phyloP scores from a whole-genome alignment of 2,888 invertebrate species.

The Atethmia centrago region DNA sequence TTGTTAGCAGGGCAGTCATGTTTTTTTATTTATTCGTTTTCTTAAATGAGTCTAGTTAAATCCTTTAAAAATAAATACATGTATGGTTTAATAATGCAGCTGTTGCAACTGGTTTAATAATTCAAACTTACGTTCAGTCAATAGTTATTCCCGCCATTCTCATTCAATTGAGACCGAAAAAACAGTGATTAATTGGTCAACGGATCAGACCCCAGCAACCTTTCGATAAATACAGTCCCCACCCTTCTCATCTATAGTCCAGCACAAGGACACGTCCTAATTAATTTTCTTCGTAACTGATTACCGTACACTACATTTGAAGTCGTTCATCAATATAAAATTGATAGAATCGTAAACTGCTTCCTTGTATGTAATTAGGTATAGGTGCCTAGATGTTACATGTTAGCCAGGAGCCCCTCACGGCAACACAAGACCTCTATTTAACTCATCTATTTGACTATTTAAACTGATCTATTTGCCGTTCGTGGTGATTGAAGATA shows the following conservation, averaged over 20 bases:
- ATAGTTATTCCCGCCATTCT: background rate
- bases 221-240: constrained; percentile 35
- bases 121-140: background rate
- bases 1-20: no score
- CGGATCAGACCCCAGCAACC: constrained; percentile 24
- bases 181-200: constrained; percentile 44
- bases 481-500: background rate
- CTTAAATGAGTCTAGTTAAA: background rate
- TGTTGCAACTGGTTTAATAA: no score
- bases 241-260: constrained; percentile 32
- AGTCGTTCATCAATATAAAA: background rate
- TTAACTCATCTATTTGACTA: background rate
- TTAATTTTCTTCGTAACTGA: constrained; percentile 25
- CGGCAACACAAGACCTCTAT: no score
- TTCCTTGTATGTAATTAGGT: background rate
- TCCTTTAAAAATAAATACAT: background rate
- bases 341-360: background rate
- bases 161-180: constrained; percentile 26
- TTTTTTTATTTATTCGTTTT: no score
- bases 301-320: constrained; percentile 6
- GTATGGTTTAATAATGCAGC: no score
- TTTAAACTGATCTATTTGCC: background rate
- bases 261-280: constrained; percentile 11
- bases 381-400: background rate
- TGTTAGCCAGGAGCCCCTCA: background rate